Evolutionary conservation across 2,113 vertebrate species (phyloP), one percentile per base, ranked within the genome.

Genomic region (Calyptomena viridis): DNA sequence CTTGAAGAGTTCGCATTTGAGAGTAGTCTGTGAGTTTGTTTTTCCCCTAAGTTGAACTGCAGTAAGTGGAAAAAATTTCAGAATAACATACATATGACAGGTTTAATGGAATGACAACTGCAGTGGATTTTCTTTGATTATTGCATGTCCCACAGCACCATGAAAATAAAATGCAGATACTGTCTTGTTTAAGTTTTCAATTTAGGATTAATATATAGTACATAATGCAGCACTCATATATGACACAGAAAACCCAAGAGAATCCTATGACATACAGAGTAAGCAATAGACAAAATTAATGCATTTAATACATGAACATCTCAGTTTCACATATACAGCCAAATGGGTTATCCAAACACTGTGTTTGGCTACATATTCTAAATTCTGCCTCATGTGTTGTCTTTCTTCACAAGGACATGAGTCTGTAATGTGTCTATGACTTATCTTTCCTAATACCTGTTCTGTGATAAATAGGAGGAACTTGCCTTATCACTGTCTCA

Each of bases 1-100:
- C 28, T 94, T 93, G 46, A 85, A 80, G 90, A 92, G 78, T 72
- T 50, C 91, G 49, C 40, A 24, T 85, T 88, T 77, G 30, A 89
- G 39, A 35, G 6, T 46, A 83, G 42, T 62, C 37, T 79, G 22
- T 49, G 62, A 87, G n/a, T 37, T 74, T 44, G 4, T 2, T 21
- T 52, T 59, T 58, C 14, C 9, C 33, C 39, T 17, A 81, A 82
- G 25, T 0, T 90, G 49, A 44, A 73, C n/a, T 64, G 46, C 50
- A 60, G 42, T 31, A 47, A 73, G 47, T 24, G 28, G 6, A 11
- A 25, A 20, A 71, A 20, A 71, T 35, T 82, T 6, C 10, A 94
- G 35, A 77, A 88, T 83, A 73, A 93, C 95, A 73, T 79, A 84
- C 14, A 8, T 55, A 12, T n/a, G 42, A 68, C 64, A 75, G 14